These are phyloP conservation scores for Pao palembangensis DNA, from an alignment of 2,113 vertebrate species.

Conservation along the genomic window DNA sequence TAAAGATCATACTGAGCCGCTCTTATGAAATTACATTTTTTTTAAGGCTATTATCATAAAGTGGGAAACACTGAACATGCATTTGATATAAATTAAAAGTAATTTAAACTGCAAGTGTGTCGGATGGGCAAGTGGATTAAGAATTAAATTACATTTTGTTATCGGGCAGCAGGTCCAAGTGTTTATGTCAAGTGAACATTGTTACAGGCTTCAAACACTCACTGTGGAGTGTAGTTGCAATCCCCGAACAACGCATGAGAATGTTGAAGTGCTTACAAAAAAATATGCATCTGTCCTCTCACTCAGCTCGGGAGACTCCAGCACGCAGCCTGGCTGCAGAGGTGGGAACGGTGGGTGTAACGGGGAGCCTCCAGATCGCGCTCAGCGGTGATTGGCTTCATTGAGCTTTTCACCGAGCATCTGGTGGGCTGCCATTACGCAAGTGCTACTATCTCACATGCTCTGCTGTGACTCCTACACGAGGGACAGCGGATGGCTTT, in stretches of 20 bases:
- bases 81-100: no score
- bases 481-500: constrained; percentile 47
- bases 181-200: neutral
- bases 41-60: no score
- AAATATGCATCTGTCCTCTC: constrained; percentile 41
- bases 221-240: constrained; percentile 8
- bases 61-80: no score
- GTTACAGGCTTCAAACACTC: neutral
- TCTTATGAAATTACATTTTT: no score
- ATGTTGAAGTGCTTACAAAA: constrained; percentile 35
- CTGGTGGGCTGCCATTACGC: constrained; percentile 57
- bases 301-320: constrained; percentile 21
- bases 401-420: constrained; percentile 63
- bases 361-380: constrained; percentile 38
- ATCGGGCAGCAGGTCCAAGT: neutral
- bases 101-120: no score
- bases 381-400: constrained; percentile 54
- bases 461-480: constrained; percentile 51
- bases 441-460: constrained; percentile 54
- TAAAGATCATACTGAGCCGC: neutral
- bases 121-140: neutral
- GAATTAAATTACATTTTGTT: neutral
- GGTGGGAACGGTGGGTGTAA: constrained; percentile 35
- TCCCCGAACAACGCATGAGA: constrained; percentile 15
- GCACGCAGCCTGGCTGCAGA: constrained; percentile 11